These are phyloP conservation scores for Bryconaethiops microstoma DNA, from an alignment of 2,797 vertebrate species.

Conservation along the genomic window DNA sequence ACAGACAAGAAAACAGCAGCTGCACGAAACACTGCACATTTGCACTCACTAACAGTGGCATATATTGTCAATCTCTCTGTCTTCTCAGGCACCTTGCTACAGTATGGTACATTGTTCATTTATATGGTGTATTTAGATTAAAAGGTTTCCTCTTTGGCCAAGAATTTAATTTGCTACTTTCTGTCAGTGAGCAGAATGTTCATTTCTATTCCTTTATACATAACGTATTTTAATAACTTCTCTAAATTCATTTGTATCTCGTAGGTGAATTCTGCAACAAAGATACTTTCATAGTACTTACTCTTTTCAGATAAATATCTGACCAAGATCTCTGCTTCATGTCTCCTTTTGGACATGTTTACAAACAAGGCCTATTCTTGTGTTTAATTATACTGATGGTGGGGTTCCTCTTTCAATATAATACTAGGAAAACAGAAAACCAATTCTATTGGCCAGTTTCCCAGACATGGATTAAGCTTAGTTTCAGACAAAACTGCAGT, in stretches of 20 bases:
- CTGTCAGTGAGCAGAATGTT: constrained; percentile 11
- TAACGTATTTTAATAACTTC: constrained; percentile 2
- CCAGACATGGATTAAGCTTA: background rate
- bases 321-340: background rate
- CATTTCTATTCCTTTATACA: background rate
- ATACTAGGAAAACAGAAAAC: background rate
- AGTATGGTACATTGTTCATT: constrained; percentile 5
- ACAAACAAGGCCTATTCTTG: background rate
- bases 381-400: background rate
- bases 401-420: background rate
- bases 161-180: background rate
- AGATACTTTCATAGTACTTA: background rate
- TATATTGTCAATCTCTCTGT: background rate
- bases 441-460: background rate
- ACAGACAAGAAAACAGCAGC: constrained; percentile 27
- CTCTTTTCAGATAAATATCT: background rate
- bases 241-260: background rate
- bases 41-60: background rate
- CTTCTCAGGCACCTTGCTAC: constrained; percentile 14
- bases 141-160: background rate
- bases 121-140: background rate
- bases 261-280: background rate
- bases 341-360: background rate
- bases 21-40: constrained; percentile 16
- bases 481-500: background rate